Evolutionary conservation across 2,888 invertebrate genomes (phyloP).

Genomic region (Eretmocerus hayati): DNA sequence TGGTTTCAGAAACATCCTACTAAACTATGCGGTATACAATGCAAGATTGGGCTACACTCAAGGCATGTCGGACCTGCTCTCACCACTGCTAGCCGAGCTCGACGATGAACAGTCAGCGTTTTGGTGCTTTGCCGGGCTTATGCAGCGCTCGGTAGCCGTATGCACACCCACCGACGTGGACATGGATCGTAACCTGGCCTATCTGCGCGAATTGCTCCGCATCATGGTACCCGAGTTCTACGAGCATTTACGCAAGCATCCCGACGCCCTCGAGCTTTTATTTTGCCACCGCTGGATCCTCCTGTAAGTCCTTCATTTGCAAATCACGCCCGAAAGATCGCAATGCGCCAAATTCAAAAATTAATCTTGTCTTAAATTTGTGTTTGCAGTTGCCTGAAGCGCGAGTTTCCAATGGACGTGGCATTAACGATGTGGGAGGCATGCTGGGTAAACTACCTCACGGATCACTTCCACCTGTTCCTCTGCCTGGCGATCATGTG

Average conservation of each 20-base stretch:
- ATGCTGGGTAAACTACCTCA: constrained; percentile 95
- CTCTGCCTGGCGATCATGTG: constrained; percentile 88
- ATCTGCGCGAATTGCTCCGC: constrained; percentile 77
- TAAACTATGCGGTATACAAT: constrained; percentile 89
- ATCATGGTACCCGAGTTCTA: constrained; percentile 89
- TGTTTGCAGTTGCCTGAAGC: constrained; percentile 84
- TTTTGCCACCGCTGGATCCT: constrained; percentile 95
- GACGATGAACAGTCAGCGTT: constrained; percentile 94
- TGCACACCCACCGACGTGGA: constrained; percentile 91
- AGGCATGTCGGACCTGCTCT: constrained; percentile 94
- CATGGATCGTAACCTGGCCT: constrained; percentile 87
- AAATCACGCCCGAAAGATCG: neutral
- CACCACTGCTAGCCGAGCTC: constrained; percentile 87
- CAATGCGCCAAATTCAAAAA: neutral
- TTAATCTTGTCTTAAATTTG: neutral
- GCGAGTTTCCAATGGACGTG: constrained; percentile 84
- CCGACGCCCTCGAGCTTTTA: constrained; percentile 81
- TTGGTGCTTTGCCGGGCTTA: constrained; percentile 95
- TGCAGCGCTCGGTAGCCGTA: constrained; percentile 91
- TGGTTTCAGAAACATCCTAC: constrained; percentile 65
- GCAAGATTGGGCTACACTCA: constrained; percentile 81
- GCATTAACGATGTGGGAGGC: constrained; percentile 93
- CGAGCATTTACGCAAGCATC: constrained; percentile 72
- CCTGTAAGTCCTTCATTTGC: constrained; percentile 53
- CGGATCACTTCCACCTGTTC: constrained; percentile 93